These are phyloP conservation scores for Drosophila cognata DNA, from an alignment of 2,888 invertebrate genomes.

Conservation along the genomic window DNA sequence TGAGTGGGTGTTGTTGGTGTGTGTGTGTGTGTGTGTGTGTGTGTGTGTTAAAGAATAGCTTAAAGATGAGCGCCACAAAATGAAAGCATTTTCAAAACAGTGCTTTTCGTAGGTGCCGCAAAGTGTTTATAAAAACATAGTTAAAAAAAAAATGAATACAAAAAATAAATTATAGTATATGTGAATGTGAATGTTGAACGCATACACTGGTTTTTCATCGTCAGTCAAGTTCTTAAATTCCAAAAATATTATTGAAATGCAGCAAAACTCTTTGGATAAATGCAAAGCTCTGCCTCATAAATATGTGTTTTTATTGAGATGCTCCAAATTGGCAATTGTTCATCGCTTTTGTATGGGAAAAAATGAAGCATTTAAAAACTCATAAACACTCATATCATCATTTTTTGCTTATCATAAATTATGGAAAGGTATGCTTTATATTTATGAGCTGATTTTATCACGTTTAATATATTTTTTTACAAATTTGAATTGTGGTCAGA, in stretches of 20 bases:
- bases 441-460: conserved; percentile 11
- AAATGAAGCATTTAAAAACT: conserved; percentile 1
- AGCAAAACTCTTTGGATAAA: conserved; percentile 4
- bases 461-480: background rate
- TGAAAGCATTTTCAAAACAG: conserved; percentile 24
- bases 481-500: conserved; percentile 17
- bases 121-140: conserved; percentile 6
- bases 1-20: conserved; percentile 30
- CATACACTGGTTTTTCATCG: background rate
- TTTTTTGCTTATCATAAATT: background rate
- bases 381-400: conserved; percentile 1
- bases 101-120: conserved; percentile 27
- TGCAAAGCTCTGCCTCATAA: conserved; percentile 13
- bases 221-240: conserved; percentile 4
- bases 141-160: background rate
- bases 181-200: conserved; percentile 24
- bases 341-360: conserved; percentile 3
- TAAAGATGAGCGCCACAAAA: conserved; percentile 41
- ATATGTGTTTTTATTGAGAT: background rate
- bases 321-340: background rate
- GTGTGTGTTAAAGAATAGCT: conserved; percentile 51
- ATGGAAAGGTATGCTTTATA: conserved; percentile 3
- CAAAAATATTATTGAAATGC: conserved; percentile 4
- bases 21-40: conserved; percentile 36
- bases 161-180: conserved; percentile 12